These are phyloP conservation scores for Macheiramphus alcinus DNA, from an alignment of 2,113 vertebrate species.

Conservation along the genomic window DNA sequence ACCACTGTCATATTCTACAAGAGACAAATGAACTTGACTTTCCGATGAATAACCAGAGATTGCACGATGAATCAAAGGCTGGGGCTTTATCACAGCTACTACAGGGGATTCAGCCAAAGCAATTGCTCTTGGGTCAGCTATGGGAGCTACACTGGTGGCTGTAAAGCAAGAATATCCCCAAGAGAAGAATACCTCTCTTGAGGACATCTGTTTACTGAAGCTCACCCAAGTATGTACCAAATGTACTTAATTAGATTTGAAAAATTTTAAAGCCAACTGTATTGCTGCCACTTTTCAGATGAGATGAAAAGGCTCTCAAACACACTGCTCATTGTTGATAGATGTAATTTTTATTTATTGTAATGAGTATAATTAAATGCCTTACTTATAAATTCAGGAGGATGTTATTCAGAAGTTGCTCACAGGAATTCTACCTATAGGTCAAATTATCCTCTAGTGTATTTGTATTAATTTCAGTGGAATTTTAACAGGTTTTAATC, in stretches of 20 bases:
- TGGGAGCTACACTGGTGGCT: not conserved
- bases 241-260: not conserved
- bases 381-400: not conserved
- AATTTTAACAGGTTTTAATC: not conserved
- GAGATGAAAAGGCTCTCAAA: not conserved
- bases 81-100: not conserved
- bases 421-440: not conserved
- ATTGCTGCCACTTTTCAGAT: not conserved
- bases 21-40: not conserved
- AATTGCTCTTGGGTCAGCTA: not conserved
- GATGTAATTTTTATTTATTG: not conserved
- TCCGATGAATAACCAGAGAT: not conserved
- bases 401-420: not conserved
- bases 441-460: not conserved
- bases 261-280: not conserved
- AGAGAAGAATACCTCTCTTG: not conserved
- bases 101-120: not conserved
- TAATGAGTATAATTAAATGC: not conserved
- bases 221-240: not conserved
- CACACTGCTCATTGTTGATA: not conserved
- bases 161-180: not conserved
- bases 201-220: not conserved
- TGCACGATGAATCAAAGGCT: not conserved
- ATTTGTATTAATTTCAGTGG: not conserved
- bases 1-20: not conserved